phyloP scores from a whole-genome alignment of 2,797 vertebrate species.

The Emys orbicularis region DNA sequence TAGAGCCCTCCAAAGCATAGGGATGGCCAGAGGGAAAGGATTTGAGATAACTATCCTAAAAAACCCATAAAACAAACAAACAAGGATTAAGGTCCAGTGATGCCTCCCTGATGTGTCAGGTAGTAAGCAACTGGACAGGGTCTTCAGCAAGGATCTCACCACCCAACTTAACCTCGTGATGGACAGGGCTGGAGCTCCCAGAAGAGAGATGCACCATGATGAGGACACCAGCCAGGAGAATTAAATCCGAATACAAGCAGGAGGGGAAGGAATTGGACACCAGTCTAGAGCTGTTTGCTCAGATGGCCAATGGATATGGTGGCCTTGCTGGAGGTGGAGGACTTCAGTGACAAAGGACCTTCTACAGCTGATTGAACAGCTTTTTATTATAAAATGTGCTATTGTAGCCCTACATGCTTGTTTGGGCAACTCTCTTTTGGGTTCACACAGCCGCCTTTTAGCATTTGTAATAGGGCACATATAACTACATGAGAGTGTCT shows the following conservation, averaged over 20 bases:
- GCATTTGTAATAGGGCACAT: background rate
- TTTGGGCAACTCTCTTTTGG: background rate
- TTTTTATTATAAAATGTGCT: background rate
- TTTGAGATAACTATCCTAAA: background rate
- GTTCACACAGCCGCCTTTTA: background rate
- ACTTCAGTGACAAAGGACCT: background rate
- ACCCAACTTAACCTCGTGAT: background rate
- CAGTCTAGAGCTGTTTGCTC: background rate
- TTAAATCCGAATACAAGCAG: background rate
- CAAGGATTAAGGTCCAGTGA: background rate
- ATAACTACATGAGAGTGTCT: accelerated
- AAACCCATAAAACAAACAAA: background rate
- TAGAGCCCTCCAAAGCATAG: background rate
- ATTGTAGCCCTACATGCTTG: background rate
- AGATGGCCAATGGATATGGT: background rate
- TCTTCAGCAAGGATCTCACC: background rate
- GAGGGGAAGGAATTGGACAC: background rate
- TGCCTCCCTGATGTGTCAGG: background rate
- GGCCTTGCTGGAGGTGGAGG: background rate
- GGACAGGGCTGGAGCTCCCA: background rate
- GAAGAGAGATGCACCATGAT: background rate
- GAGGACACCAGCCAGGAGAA: background rate
- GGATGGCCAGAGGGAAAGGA: background rate
- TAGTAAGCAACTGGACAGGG: background rate
- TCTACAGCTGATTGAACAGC: background rate